Evolutionary conservation across 2,888 invertebrate species (phyloP), one percentile per base, ranked within the genome.

Genomic region (Drosophila maculinotata): DNA sequence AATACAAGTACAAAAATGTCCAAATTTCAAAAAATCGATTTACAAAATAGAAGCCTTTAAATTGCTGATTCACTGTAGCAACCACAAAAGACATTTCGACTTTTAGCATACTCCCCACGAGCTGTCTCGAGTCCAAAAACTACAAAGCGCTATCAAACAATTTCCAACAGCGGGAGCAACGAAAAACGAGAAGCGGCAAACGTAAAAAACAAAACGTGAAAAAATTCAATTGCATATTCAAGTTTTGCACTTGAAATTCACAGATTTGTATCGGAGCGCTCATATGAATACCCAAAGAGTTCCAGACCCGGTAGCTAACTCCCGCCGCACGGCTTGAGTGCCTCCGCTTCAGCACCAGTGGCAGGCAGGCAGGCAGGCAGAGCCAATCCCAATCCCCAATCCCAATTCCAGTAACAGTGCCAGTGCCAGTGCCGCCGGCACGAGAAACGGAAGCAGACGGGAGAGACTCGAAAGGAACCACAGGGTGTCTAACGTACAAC

Each of bases 201-300:
- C 20, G 23, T 25, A n/a, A 5, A 25, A 28, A 39, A 44, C 45
- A 56, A 57, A 73, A 66, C 65, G 58, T 72, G 69, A 54, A 80
- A 69, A 68, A 85, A 63, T 82, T 53, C 82, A 87, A 85, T 87
- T 83, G 87, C 88, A 83, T 87, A 83, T 83, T 87, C 82, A 85
- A 87, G 82, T 76, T 83, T 76, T 87, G 86, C 87, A 87, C 82
- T 83, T 83, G 87, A 83, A 87, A 87, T 83, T 83, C 86, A 81
- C 33, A 79, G 87, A 83, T 83, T 82, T 82, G 86, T 82, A 87
- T 83, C 87, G 81, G 44, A 9, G 53, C 69, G 72, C 82, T 81
- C 87, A 76, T 78, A 82, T 85, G 87, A 85, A 85, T 85, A 82
- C 62, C 67, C 65, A 78, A 78, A 66, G 52, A 73, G 70, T 41